Conservation (phyloP, 1,140 invertebrate genomes). For the Dendrolimus punctatus region DNA sequence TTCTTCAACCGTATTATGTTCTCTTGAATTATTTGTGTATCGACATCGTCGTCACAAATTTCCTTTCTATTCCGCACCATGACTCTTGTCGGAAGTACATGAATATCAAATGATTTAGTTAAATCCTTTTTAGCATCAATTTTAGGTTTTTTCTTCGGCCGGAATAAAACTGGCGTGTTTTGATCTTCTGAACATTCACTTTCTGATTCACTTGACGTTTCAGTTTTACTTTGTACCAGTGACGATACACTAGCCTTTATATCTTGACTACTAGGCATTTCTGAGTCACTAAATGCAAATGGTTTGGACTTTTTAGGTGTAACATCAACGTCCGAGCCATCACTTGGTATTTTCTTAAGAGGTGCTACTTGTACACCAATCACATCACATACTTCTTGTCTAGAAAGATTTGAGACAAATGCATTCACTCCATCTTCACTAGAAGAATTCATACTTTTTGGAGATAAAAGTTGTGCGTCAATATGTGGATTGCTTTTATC, state of each 20-base stretch:
- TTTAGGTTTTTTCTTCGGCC: conserved; percentile 22
- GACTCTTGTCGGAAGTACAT: conserved; percentile 32
- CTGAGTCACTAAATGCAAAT: conserved; percentile 33
- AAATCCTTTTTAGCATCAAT: conserved; percentile 34
- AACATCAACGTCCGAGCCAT: conserved; percentile 34
- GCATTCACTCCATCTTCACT: conserved; percentile 18
- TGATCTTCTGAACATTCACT: conserved; percentile 28
- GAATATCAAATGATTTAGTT: conserved; percentile 31
- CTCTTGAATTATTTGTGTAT: conserved; percentile 39
- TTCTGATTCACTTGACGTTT: conserved; percentile 43
- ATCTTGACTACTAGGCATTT: conserved; percentile 51
- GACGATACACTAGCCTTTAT: conserved; percentile 36
- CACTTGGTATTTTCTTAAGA: conserved; percentile 25
- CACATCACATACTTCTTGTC: conserved; percentile 24
- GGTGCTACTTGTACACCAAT: conserved; percentile 15
- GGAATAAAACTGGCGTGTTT: conserved; percentile 22
- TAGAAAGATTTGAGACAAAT: conserved; percentile 25
- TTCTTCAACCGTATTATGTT: conserved; percentile 35
- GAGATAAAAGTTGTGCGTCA: no score
- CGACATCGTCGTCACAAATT: conserved; percentile 35
- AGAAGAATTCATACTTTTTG: not conserved
- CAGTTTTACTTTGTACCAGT: conserved; percentile 15
- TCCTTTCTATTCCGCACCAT: conserved; percentile 36
- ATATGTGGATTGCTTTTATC: not conserved
- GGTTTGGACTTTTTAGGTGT: conserved; percentile 42